These are phyloP conservation scores for Protonemura montana DNA, from an alignment of 2,888 invertebrate genomes.

Conservation along the genomic window DNA sequence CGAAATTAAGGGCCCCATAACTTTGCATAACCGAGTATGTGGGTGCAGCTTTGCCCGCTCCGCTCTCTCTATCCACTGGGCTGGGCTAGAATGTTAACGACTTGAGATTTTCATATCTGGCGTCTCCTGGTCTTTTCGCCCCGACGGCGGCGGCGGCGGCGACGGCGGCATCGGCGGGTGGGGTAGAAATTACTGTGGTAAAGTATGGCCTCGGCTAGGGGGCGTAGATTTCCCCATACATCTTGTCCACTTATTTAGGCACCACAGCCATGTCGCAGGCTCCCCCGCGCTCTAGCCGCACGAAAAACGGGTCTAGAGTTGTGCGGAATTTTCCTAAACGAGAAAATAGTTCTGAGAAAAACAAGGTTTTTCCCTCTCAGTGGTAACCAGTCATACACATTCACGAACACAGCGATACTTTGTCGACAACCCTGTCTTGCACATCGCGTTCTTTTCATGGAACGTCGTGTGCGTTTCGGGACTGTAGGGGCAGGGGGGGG, in stretches of 20 bases:
- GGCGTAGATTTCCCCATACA: slow-evolving; percentile 30
- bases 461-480: too few species aligned
- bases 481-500: too few species aligned
- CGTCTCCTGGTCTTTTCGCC: background rate
- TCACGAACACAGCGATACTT: background rate
- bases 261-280: background rate
- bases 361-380: background rate
- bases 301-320: too few species aligned
- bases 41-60: background rate
- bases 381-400: background rate
- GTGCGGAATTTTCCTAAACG: background rate
- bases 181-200: slow-evolving; percentile 33
- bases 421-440: background rate
- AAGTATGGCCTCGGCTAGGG: background rate
- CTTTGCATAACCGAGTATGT: background rate
- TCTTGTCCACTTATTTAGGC: slow-evolving; percentile 35
- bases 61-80: background rate
- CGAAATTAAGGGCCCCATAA: background rate
- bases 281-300: background rate
- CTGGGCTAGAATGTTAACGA: slow-evolving; percentile 32
- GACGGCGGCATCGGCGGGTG: background rate
- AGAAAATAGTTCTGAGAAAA: background rate
- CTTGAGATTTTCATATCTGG: slow-evolving; percentile 33
- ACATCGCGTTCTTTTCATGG: too few species aligned
- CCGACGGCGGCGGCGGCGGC: background rate